These are phyloP conservation scores for Sarotherodon lohbergeri DNA, from an alignment of 2,113 vertebrate genomes.

Conservation along the genomic window DNA sequence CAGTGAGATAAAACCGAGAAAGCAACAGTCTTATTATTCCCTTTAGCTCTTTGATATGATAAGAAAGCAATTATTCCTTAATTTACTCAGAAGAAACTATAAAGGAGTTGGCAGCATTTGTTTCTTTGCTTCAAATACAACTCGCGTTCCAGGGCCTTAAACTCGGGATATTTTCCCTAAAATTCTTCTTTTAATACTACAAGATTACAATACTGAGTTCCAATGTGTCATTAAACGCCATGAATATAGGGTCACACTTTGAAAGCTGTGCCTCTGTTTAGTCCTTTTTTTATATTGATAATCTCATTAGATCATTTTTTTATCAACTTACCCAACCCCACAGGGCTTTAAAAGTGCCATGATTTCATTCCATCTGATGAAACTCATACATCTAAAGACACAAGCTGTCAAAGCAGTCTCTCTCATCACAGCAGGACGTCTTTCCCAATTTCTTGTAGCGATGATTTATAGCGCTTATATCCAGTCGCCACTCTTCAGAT, in stretches of 20 bases:
- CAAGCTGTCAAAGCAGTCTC: constrained; percentile 16
- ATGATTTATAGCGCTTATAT: constrained; percentile 17
- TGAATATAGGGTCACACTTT: neutral
- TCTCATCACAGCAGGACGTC: constrained; percentile 29
- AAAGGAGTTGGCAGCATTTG: neutral
- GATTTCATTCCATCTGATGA: constrained; percentile 24
- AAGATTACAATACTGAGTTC: neutral
- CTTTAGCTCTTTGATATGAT: neutral
- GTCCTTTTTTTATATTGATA: neutral
- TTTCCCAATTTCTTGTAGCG: neutral
- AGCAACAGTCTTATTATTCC: neutral
- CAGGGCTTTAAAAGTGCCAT: neutral
- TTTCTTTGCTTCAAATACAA: neutral
- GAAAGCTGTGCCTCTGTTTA: neutral
- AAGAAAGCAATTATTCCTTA: neutral
- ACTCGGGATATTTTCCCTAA: neutral
- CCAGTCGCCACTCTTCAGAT: neutral
- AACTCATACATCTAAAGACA: constrained; percentile 34
- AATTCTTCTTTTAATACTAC: neutral
- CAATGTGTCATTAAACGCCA: neutral
- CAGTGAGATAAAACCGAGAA: neutral
- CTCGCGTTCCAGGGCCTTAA: neutral
- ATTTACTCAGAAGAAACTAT: neutral
- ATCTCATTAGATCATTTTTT: neutral
- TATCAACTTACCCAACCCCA: neutral